Evolutionary conservation across 2,888 invertebrate genomes (phyloP).

Genomic region (Trimorus sp.): DNA sequence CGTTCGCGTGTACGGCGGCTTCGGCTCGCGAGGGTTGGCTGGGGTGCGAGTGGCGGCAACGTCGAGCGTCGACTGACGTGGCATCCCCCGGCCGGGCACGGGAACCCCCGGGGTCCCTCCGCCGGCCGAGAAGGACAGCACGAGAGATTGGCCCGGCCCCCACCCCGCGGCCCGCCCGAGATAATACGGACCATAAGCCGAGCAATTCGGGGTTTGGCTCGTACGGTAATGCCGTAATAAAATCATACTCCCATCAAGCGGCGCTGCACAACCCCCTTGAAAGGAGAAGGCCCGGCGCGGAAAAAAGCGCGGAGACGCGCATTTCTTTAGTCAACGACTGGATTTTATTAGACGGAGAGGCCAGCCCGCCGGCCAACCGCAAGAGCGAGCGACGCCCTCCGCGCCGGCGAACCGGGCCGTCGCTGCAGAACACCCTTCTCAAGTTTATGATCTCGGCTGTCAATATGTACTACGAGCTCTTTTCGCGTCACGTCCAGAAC

Average conservation of each 20-base stretch:
- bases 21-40: constrained; percentile 46
- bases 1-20: too few species aligned
- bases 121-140: too few species aligned
- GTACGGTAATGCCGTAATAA: constrained; percentile 81
- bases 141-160: too few species aligned
- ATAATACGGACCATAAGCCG: constrained; percentile 81
- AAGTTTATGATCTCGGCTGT: constrained; percentile 80
- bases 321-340: constrained; percentile 81
- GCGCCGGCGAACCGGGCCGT: constrained; percentile 66
- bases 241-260: constrained; percentile 81
- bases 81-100: constrained; percentile 77
- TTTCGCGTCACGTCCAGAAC: constrained; percentile 75
- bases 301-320: constrained; percentile 78
- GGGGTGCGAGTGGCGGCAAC: constrained; percentile 72
- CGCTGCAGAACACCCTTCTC: constrained; percentile 80
- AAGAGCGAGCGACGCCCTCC: constrained; percentile 77
- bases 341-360: constrained; percentile 81
- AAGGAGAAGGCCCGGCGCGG: constrained; percentile 71
- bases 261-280: constrained; percentile 75
- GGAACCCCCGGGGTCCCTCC: constrained; percentile 67
- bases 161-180: constrained; percentile 63
- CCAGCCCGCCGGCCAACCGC: constrained; percentile 77
- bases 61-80: constrained; percentile 75
- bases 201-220: constrained; percentile 80
- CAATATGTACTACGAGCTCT: constrained; percentile 73